Evolutionary conservation across 2,113 vertebrate genomes (phyloP).

Genomic region (Heterotis niloticus): DNA sequence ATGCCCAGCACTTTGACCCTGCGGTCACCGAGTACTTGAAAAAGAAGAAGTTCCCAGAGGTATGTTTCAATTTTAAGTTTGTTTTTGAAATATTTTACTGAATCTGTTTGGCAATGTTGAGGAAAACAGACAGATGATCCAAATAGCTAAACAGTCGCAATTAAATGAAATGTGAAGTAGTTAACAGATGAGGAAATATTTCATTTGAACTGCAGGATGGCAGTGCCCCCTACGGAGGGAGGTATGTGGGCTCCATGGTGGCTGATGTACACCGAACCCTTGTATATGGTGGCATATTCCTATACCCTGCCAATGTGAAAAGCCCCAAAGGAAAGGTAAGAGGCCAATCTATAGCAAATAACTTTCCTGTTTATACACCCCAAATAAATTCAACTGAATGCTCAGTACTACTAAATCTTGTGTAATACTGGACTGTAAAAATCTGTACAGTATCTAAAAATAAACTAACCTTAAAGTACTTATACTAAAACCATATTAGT

Average conservation of each 20-base stretch:
- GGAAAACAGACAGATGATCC: no score
- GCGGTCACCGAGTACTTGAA: slow-evolving; percentile 83
- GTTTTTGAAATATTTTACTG: no score
- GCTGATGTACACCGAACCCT: slow-evolving; percentile 92
- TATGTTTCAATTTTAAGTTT: slow-evolving; percentile 43
- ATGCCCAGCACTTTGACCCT: slow-evolving; percentile 87
- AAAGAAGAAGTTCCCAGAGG: slow-evolving; percentile 89
- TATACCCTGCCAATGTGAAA: slow-evolving; percentile 91
- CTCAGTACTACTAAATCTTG: no score
- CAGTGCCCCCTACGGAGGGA: slow-evolving; percentile 80
- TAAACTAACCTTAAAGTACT: no score
- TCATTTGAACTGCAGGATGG: slow-evolving; percentile 67
- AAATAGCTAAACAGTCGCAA: neutral
- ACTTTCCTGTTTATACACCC: neutral
- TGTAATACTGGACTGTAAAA: no score
- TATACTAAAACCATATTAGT: no score
- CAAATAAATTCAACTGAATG: no score
- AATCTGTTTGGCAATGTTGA: no score
- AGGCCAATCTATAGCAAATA: neutral
- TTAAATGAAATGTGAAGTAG: neutral
- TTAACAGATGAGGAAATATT: neutral
- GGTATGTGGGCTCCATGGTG: slow-evolving; percentile 95
- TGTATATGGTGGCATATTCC: slow-evolving; percentile 93
- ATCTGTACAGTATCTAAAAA: no score
- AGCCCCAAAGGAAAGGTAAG: slow-evolving; percentile 93